Percentiles rank a stretch among this genome's conserved stretches.
Evolutionary conservation across 1,140 invertebrate genomes (phyloP).

Genomic region (Meteorus sp.): DNA sequence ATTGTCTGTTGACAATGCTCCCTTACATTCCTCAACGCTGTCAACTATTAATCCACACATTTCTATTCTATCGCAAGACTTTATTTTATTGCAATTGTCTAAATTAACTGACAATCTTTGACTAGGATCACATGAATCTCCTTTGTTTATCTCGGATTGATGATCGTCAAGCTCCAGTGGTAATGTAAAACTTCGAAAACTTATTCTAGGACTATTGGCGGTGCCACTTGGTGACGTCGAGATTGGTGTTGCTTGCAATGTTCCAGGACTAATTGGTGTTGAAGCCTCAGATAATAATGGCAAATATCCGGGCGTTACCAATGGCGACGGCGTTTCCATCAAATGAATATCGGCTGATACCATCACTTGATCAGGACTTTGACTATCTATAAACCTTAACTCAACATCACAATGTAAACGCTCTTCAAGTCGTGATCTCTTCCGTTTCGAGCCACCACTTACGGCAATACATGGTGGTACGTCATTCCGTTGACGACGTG

Average conservation of each 20-base stretch:
- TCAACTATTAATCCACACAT: slow-evolving; percentile 48
- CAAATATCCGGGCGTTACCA: slow-evolving; percentile 54
- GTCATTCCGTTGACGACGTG: slow-evolving; percentile 56
- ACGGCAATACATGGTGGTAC: slow-evolving; percentile 42
- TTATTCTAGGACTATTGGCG: slow-evolving; percentile 52
- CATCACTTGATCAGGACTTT: slow-evolving; percentile 62
- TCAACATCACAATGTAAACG: slow-evolving; percentile 59
- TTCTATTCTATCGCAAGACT: slow-evolving; percentile 40
- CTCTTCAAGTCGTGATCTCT: slow-evolving; percentile 60
- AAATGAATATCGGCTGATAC: slow-evolving; percentile 54
- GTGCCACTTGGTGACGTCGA: slow-evolving; percentile 47
- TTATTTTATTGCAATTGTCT: slow-evolving; percentile 33
- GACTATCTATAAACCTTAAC: slow-evolving; percentile 62
- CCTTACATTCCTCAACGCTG: slow-evolving; percentile 39
- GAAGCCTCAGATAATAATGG: slow-evolving; percentile 54
- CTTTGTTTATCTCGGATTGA: slow-evolving; percentile 31
- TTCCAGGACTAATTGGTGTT: slow-evolving; percentile 50
- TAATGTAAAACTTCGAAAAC: slow-evolving; percentile 55
- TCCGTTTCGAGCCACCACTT: slow-evolving; percentile 54
- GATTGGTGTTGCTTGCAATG: slow-evolving; percentile 45
- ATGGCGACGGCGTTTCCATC: slow-evolving; percentile 53
- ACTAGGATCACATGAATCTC: slow-evolving; percentile 44
- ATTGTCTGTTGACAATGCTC: not conserved
- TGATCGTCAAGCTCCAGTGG: slow-evolving; percentile 48
- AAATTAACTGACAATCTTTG: slow-evolving; percentile 46